Evolutionary conservation across 2,113 vertebrate species (phyloP), one percentile per base, ranked within the genome.

Genomic region (Procapra przewalskii): DNA sequence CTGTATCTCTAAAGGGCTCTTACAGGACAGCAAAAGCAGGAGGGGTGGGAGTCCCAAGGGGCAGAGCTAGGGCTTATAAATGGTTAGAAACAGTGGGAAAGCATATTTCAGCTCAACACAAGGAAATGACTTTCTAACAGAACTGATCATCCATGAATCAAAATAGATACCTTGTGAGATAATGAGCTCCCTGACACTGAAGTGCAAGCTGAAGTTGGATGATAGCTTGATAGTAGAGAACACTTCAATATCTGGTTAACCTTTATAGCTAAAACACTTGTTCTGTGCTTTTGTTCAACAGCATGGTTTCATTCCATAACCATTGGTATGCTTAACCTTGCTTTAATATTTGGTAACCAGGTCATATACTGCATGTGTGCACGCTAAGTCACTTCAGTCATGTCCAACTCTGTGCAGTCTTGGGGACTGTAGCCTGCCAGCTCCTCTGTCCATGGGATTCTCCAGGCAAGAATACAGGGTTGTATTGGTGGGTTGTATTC

Each of bases 341-440:
- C 12, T 93, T 96, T 89, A 82, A 75, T 59, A 94, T 94, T 90
- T 94, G 45, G 67, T 91, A 95, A 82, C 67, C 50, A 87, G 83
- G 50, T 96, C 87, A 81, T 36, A 91, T 64, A 94, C 59, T 29
- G n/a, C 67, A 71, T 25, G 19, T 43, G 12, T 75, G 36, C 36
- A 43, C 13, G 3, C 71, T 27, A 40, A 40, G 36, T 77, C 36
- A 43, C 36, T 77, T 77, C 36, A 77, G 36, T 25, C 71, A 75
- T 25, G 36, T 75, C 71, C 71, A 75, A 25, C 4, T 77, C 36
- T 77, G 71, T 77, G 23, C 71, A 43, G 12, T 43, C 71, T 36
- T 77, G 23, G 40, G 71, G 36, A 25, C 36, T 77, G 6, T 77
- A 77, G 36, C 23, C 71, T 77, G 36, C 21, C 71, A 77, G 21